Percentiles rank a stretch among this genome's conserved stretches.
These are phyloP conservation scores for Lepilemur septentrionalis DNA, from an alignment of 2,797 vertebrate species.

Conservation along the genomic window DNA sequence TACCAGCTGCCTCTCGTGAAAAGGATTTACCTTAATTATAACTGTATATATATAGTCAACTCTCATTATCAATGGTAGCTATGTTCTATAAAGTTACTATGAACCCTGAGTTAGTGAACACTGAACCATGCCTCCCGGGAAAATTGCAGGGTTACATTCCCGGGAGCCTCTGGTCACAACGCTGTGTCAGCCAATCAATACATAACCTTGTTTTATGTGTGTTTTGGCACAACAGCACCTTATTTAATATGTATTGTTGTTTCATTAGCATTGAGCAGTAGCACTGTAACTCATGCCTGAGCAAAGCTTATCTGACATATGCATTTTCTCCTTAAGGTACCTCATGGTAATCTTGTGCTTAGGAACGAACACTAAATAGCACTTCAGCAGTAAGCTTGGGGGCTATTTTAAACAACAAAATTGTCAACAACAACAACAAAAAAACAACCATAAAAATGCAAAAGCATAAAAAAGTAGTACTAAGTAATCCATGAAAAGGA, in stretches of 20 bases:
- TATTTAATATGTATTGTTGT: neutral
- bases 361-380: neutral
- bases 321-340: neutral
- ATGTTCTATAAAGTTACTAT: neutral
- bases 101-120: neutral
- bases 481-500: neutral
- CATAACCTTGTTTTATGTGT: neutral
- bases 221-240: neutral
- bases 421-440: neutral
- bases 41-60: neutral
- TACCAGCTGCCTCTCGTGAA: neutral
- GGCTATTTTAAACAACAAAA: neutral
- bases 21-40: neutral
- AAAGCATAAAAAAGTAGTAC: neutral
- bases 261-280: neutral
- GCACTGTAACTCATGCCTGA: neutral
- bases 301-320: neutral
- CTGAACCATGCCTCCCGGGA: neutral
- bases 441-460: neutral
- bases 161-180: neutral
- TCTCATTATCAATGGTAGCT: neutral
- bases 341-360: neutral
- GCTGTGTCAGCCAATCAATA: neutral
- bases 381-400: neutral
- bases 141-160: neutral